Evolutionary conservation across 2,888 invertebrate species (phyloP), one percentile per base, ranked within the genome.

Genomic region (Plutella xylostella): DNA sequence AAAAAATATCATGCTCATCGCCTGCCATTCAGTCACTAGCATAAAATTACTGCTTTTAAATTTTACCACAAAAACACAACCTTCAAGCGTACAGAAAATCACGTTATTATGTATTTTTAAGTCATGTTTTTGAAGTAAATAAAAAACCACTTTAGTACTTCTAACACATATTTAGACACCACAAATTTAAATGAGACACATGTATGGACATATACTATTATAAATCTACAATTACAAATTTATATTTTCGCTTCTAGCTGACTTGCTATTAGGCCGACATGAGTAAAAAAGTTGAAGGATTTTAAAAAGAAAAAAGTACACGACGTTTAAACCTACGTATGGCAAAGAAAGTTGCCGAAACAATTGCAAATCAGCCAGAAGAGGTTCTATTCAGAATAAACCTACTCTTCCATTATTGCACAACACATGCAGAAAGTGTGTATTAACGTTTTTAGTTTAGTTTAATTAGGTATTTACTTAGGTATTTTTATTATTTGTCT

Each of bases 161-260:
- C 80, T 80, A 80, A 82, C 79, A 82, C 72, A 64, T 71, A 78
- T 60, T n/a, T 79, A 83, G 82, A 83, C 82, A 83, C 82, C 82
- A 82, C 83, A 75, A 77, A 78, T 39, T 75, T 75, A 80, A 79
- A 76, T 75, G 69, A 83, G 71, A 78, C 70, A 79, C 76, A 80
- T 78, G 72, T 63, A 83, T 80, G 82, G 83, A 83, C 83, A 83
- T 72, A 74, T 63, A 79, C 72, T 78, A 75, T 72, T 78, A 75
- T 71, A 58, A 57, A 60, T 64, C 80, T 80, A 75, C 71, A 59
- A 70, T 73, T 74, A 76, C 69, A 69, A 20, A 39, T 39, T 43
- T 39, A 62, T 61, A 54, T 57, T 46, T 52, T 56, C 52, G 48
- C 70, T 71, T 71, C 73, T 68, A 66, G 72, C 78, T 70, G 78